Percentiles rank a stretch among this genome's conserved stretches.
Conservation (phyloP, 1,140 invertebrate genomes). For the Drosophila nigromelanica region DNA sequence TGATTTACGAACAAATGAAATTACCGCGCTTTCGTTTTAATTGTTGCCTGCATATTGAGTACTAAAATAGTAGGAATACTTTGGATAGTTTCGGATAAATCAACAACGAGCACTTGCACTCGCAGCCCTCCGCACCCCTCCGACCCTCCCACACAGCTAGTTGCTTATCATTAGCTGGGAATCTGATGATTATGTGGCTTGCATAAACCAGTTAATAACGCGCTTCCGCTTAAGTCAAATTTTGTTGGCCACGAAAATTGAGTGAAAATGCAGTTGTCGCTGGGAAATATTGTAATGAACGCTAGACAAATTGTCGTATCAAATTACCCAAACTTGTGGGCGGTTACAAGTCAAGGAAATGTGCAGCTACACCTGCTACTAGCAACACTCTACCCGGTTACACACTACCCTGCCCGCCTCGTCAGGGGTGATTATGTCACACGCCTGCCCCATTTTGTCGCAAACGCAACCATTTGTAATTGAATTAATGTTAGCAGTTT, state of each 20-base stretch:
- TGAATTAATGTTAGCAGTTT: constrained; percentile 69
- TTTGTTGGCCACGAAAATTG: constrained; percentile 66
- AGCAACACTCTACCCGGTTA: too few species aligned
- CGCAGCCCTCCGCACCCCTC: neutral
- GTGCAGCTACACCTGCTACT: neutral
- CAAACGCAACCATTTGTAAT: constrained; percentile 77
- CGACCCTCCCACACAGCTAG: neutral
- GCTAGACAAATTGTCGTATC: constrained; percentile 82
- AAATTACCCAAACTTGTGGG: constrained; percentile 77
- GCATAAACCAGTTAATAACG: constrained; percentile 83
- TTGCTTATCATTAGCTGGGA: constrained; percentile 60
- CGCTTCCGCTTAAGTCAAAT: constrained; percentile 80
- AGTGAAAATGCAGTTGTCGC: constrained; percentile 69
- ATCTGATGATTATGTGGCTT: constrained; percentile 81
- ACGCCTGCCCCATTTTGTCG: constrained; percentile 66
- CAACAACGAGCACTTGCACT: constrained; percentile 13
- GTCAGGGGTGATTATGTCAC: constrained; percentile 69
- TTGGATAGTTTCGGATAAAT: constrained; percentile 17
- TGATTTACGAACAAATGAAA: constrained; percentile 80
- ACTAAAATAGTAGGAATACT: constrained; percentile 1
- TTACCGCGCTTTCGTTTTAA: constrained; percentile 81
- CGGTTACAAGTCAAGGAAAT: constrained; percentile 14
- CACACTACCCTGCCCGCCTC: neutral
- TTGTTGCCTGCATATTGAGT: constrained; percentile 70
- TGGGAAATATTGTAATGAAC: constrained; percentile 55